A percentile compares a stretch with the other conserved stretches of the same genome.
phyloP scores from a whole-genome alignment of 1,140 invertebrate genomes.

The Nomia melanderi region DNA sequence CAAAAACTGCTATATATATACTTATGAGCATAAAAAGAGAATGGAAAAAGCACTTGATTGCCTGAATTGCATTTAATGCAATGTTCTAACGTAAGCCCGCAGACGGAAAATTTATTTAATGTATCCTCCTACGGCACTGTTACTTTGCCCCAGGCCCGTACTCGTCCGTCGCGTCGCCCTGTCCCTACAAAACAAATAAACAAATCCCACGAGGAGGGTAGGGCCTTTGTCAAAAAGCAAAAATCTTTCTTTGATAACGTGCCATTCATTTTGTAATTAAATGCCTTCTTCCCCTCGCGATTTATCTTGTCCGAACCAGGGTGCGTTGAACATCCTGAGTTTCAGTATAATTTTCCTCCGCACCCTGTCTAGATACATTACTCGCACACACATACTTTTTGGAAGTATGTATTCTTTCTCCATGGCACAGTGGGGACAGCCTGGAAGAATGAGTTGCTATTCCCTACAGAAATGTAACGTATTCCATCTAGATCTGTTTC shows the following conservation, averaged over 20 bases:
- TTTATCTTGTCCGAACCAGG: not conserved
- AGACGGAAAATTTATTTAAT: not conserved
- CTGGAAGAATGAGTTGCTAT: slow-evolving; percentile 34
- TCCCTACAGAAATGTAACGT: slow-evolving; percentile 13
- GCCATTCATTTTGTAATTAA: not conserved
- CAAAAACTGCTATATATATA: too few species aligned
- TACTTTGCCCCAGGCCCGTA: slow-evolving; percentile 33
- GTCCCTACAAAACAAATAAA: not conserved
- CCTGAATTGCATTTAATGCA: not conserved
- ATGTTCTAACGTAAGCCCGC: not conserved
- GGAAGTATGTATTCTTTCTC: slow-evolving; percentile 42
- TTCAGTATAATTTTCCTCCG: not conserved
- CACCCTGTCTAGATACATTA: slow-evolving; percentile 16
- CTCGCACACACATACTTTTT: slow-evolving; percentile 36
- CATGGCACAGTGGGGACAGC: not conserved
- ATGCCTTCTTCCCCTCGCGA: too few species aligned
- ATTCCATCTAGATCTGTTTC: slow-evolving; percentile 5
- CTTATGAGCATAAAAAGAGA: too few species aligned
- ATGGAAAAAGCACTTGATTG: too few species aligned
- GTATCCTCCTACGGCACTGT: slow-evolving; percentile 10
- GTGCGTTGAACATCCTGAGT: not conserved
- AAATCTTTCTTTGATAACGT: not conserved
- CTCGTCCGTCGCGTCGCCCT: not conserved
- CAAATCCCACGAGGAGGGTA: not conserved
- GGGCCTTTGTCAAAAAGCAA: not conserved